Conservation (phyloP, 2,113 vertebrate species). For the Oncorhynchus tshawytscha region DNA sequence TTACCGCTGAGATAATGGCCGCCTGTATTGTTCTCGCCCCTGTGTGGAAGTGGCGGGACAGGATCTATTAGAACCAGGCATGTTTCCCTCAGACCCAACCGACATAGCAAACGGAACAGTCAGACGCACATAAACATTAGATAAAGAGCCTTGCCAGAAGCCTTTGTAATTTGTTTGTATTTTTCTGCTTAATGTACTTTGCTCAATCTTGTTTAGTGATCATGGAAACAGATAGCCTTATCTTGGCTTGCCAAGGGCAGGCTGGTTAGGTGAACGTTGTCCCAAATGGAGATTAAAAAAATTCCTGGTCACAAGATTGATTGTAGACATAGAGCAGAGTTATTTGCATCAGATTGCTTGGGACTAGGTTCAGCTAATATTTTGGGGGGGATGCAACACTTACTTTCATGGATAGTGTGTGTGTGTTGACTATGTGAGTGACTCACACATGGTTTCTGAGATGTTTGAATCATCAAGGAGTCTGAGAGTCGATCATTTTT, state of each 20-base stretch:
- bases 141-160: constrained; percentile 77
- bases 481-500: too few species aligned
- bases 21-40: constrained; percentile 67
- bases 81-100: constrained; percentile 53
- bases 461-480: too few species aligned
- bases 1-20: constrained; percentile 70
- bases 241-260: constrained; percentile 76
- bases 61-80: constrained; percentile 73
- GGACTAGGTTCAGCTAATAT: constrained; percentile 24
- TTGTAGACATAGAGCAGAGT: constrained; percentile 33
- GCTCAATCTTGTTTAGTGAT: constrained; percentile 80
- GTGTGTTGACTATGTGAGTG: neutral
- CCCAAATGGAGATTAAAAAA: constrained; percentile 34
- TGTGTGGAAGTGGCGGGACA: constrained; percentile 72
- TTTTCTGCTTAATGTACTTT: constrained; percentile 82
- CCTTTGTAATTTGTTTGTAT: constrained; percentile 82
- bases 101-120: constrained; percentile 41
- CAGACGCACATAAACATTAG: constrained; percentile 70
- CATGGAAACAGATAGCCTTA: constrained; percentile 80
- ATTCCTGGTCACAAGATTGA: constrained; percentile 36
- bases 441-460: neutral
- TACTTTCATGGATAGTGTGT: neutral
- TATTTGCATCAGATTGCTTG: constrained; percentile 52
- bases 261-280: constrained; percentile 65
- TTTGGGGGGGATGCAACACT: constrained; percentile 10